Percentiles rank a stretch among this genome's conserved stretches.
These are phyloP conservation scores for Heterodera schachtii DNA, from an alignment of 1,140 invertebrate genomes.

Conservation along the genomic window DNA sequence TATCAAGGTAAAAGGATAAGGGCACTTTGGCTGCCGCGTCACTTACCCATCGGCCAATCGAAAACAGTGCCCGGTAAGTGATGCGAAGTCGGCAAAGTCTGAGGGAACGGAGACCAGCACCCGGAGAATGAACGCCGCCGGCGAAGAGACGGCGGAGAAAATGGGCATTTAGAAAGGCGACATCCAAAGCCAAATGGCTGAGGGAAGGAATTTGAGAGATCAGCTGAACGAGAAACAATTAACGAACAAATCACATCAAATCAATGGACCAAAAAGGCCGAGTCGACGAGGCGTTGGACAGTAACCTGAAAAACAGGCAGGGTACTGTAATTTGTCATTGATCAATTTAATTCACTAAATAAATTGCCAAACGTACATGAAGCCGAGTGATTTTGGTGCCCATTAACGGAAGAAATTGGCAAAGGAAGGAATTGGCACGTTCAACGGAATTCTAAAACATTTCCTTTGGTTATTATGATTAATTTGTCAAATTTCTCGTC, in stretches of 20 bases:
- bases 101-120: conserved; percentile 46
- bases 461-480: background rate
- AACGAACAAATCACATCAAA: background rate
- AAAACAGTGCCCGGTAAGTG: conserved; percentile 60
- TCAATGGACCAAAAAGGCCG: conserved; percentile 40
- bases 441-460: conserved; percentile 56
- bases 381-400: conserved; percentile 60
- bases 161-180: conserved; percentile 51
- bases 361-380: conserved; percentile 37
- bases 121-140: conserved; percentile 24
- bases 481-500: too few relatives aligned
- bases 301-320: conserved; percentile 18
- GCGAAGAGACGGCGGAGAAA: conserved; percentile 37
- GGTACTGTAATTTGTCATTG: background rate
- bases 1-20: too few relatives aligned
- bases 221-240: background rate
- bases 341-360: background rate
- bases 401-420: conserved; percentile 49
- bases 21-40: background rate
- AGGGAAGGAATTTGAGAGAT: conserved; percentile 45
- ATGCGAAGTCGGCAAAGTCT: conserved; percentile 57
- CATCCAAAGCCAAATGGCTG: conserved; percentile 54
- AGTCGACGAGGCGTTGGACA: conserved; percentile 52
- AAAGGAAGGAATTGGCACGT: conserved; percentile 56
- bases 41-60: conserved; percentile 58